Percentiles rank a stretch among this genome's conserved stretches.
phyloP scores from a whole-genome alignment of 2,113 vertebrate species.

The Rhombomys opimus region DNA sequence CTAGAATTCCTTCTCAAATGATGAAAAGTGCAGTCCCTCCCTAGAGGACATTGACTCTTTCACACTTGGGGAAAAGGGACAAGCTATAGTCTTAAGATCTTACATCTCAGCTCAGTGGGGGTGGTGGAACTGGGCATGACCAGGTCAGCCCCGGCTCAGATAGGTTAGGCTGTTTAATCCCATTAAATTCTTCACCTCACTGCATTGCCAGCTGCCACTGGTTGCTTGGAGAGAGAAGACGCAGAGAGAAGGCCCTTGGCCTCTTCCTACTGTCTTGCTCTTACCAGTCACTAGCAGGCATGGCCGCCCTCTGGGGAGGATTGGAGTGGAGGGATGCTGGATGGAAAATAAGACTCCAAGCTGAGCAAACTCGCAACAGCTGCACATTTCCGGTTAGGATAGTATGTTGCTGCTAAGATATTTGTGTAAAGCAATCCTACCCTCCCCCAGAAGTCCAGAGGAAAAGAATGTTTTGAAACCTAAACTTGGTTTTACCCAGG shows the following conservation, averaged over 20 bases:
- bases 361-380: conserved; percentile 79
- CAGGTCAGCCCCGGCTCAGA: conserved; percentile 59
- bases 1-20: conserved; percentile 67
- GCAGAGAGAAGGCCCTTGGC: not conserved
- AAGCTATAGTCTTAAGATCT: conserved; percentile 65
- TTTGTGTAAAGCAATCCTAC: conserved; percentile 60
- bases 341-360: not conserved
- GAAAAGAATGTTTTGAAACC: conserved; percentile 69
- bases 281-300: not conserved
- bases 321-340: not conserved
- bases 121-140: not conserved
- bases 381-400: conserved; percentile 80
- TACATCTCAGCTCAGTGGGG: conserved; percentile 57
- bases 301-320: conserved; percentile 26
- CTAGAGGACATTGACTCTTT: conserved; percentile 66
- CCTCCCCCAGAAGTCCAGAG: conserved; percentile 42
- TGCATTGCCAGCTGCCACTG: conserved; percentile 65
- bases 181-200: conserved; percentile 73
- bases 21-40: conserved; percentile 71
- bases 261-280: conserved; percentile 23
- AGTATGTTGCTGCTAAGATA: conserved; percentile 75
- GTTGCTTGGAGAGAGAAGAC: conserved; percentile 20
- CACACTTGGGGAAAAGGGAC: conserved; percentile 64
- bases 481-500: conserved; percentile 72
- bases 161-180: conserved; percentile 29